Base-by-base conservation (phyloP, 2,113 vertebrate species). In the Sigmodon hispidus region DNA sequence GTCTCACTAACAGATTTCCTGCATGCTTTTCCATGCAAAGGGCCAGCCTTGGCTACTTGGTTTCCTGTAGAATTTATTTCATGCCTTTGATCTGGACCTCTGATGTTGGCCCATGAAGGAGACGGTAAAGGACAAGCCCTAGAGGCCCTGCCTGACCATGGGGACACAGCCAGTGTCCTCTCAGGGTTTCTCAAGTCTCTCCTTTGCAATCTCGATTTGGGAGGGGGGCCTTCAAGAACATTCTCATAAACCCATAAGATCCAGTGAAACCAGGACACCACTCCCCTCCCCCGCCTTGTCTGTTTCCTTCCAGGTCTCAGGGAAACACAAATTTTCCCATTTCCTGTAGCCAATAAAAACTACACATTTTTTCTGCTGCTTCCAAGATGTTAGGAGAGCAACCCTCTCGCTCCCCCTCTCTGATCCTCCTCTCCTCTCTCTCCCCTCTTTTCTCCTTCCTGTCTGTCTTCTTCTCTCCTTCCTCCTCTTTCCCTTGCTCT, bases 11-110 rank as follows among this genome's bases (percentile, higher is more conserved):
- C 1, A n/a, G 55, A 15, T 57, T 21, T 52, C 7, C 4, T 17
- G 34, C 24, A 36, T 65, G 73, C 31, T 89, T 55, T 69, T 73
- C 90, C 89, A 79, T 13, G 31, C 50, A 85, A 79, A 52, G 57
- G 55, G 24, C 22, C 16, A 36, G 57, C 52, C 79, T 57, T 48
- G 24, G 31, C 63, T 93, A 61, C 59, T 73, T 63, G 87, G 55
- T 50, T 93, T 87, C 91, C 50, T 79, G 48, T 2, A 12, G 3
- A 59, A 57, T 91, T 91, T 95, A 52, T 87, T 93, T 90, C 79
- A 40, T 70, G 50, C 63, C 50, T 89, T 48, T 72, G 31, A 57
- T 67, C 61, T 90, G 69, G 43, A 91, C 67, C 10, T 88, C 21
- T 29, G 19, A 13, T 84, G 63, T 59, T 21, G 61, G 40, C 57